Base-by-base conservation (phyloP, 1,140 invertebrate genomes). In the Pseudomyrmex sp. region DNA sequence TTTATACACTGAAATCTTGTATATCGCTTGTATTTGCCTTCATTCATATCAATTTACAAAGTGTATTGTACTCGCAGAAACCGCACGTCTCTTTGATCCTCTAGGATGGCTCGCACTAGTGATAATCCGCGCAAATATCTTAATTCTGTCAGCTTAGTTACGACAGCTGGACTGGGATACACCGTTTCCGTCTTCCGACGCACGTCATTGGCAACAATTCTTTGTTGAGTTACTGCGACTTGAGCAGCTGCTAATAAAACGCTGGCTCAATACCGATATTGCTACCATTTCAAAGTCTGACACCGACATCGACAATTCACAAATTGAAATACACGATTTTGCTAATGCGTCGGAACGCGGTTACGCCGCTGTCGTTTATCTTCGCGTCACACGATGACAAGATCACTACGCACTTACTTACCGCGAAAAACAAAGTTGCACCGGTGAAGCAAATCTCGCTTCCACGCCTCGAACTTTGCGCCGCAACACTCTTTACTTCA, bases 401-500 rank as follows among this genome's bases (percentile, higher is more conserved):
- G 1, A 3, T 1, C 35, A 1, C 15, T 8, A 0, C 15, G 1
- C 44, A 18, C 10, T 8, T 75, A 0, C 9, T 75, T 0, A 5
- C 7, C 18, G 18, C 18, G 18, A 18, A 18, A 18, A 61, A 13
- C 26, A 74, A 48, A 15, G 44, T 62, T 0, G 73, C 59, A 2
- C 73, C 46, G 0, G 8, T 75, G 0, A 52, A 52, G 5, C 26
- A 8, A 1, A n/a, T 75, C 0, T 26, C 59, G 0, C 10, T 75
- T 1, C 59, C 73, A 4, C 23, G 72, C 0, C 46, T 75, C 0
- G 73, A 75, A 7, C 59, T 74, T 2, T 26, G 68, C n/a, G 72
- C 72, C 18, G 72, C 59, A n/a, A 35, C 23, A 1, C 5, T 75
- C 3, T 10, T 46, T 0, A n/a, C 68, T 8, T 8, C 8, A 20